A percentile compares a stretch with the other conserved stretches of the same genome.
These are phyloP conservation scores for Tetropium fuscum DNA, from an alignment of 2,888 invertebrate genomes.

Conservation along the genomic window DNA sequence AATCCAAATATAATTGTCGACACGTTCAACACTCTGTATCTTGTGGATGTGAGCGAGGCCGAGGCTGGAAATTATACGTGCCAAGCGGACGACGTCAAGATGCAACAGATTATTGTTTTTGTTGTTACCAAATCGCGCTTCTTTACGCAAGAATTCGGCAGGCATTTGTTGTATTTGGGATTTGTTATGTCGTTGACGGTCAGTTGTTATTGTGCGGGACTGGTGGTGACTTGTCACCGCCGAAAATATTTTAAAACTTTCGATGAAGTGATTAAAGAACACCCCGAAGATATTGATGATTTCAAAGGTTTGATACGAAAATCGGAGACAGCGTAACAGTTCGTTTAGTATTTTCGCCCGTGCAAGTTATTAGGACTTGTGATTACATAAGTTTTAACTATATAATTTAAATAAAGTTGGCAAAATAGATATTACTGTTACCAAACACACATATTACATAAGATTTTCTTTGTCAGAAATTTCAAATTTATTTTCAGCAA, in stretches of 20 bases:
- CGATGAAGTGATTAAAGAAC: constrained; percentile 51
- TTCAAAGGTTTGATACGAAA: constrained; percentile 26
- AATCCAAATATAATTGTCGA: constrained; percentile 64
- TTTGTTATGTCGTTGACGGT: constrained; percentile 70
- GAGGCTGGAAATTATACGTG: constrained; percentile 81
- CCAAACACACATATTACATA: no score
- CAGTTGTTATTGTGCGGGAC: constrained; percentile 71
- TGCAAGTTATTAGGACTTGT: not conserved
- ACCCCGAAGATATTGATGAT: constrained; percentile 29
- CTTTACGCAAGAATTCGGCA: constrained; percentile 69
- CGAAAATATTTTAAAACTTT: constrained; percentile 64
- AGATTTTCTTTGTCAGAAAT: no score
- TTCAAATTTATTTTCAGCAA: no score
- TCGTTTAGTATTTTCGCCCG: not conserved
- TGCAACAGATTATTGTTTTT: constrained; percentile 68
- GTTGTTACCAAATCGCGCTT: constrained; percentile 68
- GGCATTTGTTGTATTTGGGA: constrained; percentile 71
- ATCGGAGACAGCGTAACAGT: not conserved
- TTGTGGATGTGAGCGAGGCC: constrained; percentile 70
- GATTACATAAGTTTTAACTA: no score
- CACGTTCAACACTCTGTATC: constrained; percentile 69
- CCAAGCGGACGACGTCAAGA: constrained; percentile 71
- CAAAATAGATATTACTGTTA: no score
- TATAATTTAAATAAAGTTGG: no score
- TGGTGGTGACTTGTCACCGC: constrained; percentile 69